These are phyloP conservation scores for Takifugu bimaculatus DNA, from an alignment of 2,113 vertebrate species.

Conservation along the genomic window DNA sequence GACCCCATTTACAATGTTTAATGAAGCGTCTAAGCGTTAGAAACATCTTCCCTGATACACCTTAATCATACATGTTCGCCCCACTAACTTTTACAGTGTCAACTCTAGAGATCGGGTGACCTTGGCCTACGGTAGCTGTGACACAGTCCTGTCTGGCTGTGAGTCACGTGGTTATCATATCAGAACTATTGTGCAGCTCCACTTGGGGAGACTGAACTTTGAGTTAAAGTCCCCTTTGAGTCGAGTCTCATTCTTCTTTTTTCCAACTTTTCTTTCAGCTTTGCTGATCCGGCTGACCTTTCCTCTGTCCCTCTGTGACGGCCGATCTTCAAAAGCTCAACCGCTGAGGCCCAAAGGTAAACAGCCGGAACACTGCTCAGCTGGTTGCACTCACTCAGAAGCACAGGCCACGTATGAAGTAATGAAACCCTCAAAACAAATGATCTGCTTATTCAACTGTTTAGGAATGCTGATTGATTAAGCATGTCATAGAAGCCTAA, in stretches of 20 bases:
- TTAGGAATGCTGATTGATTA: constrained; percentile 37
- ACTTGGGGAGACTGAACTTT: constrained; percentile 29
- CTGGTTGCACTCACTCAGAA: neutral
- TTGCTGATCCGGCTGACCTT: constrained; percentile 6
- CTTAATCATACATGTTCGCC: neutral
- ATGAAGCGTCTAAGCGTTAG: neutral
- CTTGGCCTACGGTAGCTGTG: constrained; percentile 43
- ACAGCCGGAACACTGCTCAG: neutral
- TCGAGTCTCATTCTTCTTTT: constrained; percentile 7
- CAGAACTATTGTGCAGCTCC: constrained; percentile 54
- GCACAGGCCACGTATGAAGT: neutral
- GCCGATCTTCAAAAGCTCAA: neutral
- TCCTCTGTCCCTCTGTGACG: neutral
- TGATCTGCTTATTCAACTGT: neutral
- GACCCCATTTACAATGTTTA: too few species aligned
- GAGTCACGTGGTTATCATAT: constrained; percentile 60
- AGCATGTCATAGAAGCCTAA: constrained; percentile 21
- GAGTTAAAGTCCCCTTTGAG: constrained; percentile 16
- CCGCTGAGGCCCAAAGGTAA: neutral
- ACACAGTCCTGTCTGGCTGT: constrained; percentile 58
- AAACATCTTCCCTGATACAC: neutral
- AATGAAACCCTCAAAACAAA: neutral
- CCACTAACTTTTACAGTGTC: constrained; percentile 51
- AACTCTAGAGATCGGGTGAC: constrained; percentile 62
- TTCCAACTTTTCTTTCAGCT: neutral